phyloP scores from a whole-genome alignment of 1,140 invertebrate genomes.

The Drosophila equinoxialis region DNA sequence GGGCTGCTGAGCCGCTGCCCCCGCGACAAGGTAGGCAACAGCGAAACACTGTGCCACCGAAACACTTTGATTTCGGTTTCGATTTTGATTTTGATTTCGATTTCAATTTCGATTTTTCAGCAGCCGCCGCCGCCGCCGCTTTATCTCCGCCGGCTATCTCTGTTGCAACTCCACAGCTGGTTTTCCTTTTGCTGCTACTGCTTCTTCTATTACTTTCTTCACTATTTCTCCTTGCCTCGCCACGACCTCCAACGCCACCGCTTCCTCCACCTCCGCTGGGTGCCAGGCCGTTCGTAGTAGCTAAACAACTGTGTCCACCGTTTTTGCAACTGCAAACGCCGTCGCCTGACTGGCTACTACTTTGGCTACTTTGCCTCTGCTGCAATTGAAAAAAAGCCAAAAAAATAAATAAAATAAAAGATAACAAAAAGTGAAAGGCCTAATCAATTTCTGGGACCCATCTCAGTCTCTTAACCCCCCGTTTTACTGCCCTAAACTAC shows the following conservation, averaged over 20 bases:
- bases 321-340: conserved; percentile 32
- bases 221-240: conserved; percentile 26
- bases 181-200: conserved; percentile 15
- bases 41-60: conserved; percentile 86
- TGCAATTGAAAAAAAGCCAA: conserved; percentile 20
- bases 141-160: conserved; percentile 54
- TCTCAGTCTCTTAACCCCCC: not conserved
- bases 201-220: conserved; percentile 27
- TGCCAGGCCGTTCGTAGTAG: conserved; percentile 68
- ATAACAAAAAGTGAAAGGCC: not conserved
- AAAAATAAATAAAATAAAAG: not conserved
- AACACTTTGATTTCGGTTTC: conserved; percentile 76
- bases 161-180: conserved; percentile 18
- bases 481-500: not conserved
- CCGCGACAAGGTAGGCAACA: conserved; percentile 87
- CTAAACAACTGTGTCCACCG: conserved; percentile 35
- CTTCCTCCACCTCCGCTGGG: conserved; percentile 53
- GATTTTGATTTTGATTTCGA: conserved; percentile 71
- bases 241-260: conserved; percentile 43
- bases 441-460: conserved; percentile 7
- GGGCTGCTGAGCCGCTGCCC: conserved; percentile 85
- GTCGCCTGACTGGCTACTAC: conserved; percentile 40
- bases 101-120: conserved; percentile 69
- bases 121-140: conserved; percentile 32
- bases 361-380: conserved; percentile 62